phyloP scores from a whole-genome alignment of 2,888 invertebrate genomes.

The Petrolisthes manimaculis region DNA sequence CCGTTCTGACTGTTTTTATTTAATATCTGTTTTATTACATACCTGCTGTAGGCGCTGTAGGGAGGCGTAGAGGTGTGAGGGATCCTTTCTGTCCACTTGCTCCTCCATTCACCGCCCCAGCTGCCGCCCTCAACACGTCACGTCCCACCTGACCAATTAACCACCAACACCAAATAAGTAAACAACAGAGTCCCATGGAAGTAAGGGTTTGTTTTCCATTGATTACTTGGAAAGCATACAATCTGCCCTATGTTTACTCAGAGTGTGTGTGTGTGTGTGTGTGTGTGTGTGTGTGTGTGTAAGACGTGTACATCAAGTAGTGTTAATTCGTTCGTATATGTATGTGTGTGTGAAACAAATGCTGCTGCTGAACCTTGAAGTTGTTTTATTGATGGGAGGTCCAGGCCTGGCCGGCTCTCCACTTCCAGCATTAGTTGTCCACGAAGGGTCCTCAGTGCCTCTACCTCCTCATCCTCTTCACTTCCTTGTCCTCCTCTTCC shows the following conservation, averaged over 20 bases:
- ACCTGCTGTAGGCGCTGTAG: constrained; percentile 57
- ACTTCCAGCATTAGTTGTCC: constrained; percentile 46
- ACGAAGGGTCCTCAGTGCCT: constrained; percentile 27
- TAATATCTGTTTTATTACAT: background rate
- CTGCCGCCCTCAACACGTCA: constrained; percentile 42
- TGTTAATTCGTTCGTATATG: too few species aligned
- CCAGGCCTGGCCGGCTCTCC: constrained; percentile 29
- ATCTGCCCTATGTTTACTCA: too few species aligned
- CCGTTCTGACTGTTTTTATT: too few species aligned
- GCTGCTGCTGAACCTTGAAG: constrained; percentile 32
- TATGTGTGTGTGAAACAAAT: background rate
- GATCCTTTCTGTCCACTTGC: constrained; percentile 32
- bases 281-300: background rate
- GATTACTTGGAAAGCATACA: too few species aligned
- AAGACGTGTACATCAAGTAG: background rate
- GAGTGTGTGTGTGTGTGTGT: too few species aligned
- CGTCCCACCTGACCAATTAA: constrained; percentile 33
- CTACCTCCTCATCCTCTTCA: constrained; percentile 43
- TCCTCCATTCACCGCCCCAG: background rate
- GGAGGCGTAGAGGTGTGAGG: constrained; percentile 51
- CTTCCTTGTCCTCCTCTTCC: background rate
- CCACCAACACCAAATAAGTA: background rate
- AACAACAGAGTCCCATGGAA: background rate
- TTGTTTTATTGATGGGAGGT: constrained; percentile 51
- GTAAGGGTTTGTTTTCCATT: background rate